Evolutionary conservation across 2,113 vertebrate genomes (phyloP), one percentile per base, ranked within the genome.

Genomic region (Halichoerus grypus): DNA sequence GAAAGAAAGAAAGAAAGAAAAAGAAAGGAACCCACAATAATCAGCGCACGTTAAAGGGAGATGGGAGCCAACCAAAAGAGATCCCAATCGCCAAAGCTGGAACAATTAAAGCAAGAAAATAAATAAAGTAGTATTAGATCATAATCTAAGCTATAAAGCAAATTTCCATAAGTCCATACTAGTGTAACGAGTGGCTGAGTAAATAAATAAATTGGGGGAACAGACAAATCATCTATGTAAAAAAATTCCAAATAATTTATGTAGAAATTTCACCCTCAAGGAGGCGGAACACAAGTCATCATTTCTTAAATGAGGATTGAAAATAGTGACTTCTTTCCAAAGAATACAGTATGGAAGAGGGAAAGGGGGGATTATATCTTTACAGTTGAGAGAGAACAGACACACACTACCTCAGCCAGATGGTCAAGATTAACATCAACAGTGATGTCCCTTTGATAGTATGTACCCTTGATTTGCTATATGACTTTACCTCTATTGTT

Each of bases 211-310:
- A n/a, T n/a, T 84, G 36, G 5, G 19, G 74, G 57, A 88, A 87
- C 4, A 89, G 22, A 79, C 22, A 76, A 96, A 76, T 83, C 7
- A 21, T 22, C 14, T 24, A 42, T 49, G 4, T 57, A 72, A 16
- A 74, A 42, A n/a, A 71, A 83, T 63, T 87, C 61, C 74, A 93
- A 91, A 65, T 87, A 86, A 81, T 46, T 89, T 77, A 79, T 21
- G 13, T 22, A 76, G 42, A 80, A 55, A 51, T 7, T 74, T 31
- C 31, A 77, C 13, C 9, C 12, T 77, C 10, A 39, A 42, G 24
- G 10, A 72, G 5, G 24, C 39, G 65, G 31, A 90, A 77, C 4
- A 59, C 61, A 92, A 91, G 42, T 69, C n/a, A 26, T 28, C 31
- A 51, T 13, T 88, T 83, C 16, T 85, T 97, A 88, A 79, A 33